Evolutionary conservation across 2,888 invertebrate genomes (phyloP).

Genomic region (Drosophila neotestacea): DNA sequence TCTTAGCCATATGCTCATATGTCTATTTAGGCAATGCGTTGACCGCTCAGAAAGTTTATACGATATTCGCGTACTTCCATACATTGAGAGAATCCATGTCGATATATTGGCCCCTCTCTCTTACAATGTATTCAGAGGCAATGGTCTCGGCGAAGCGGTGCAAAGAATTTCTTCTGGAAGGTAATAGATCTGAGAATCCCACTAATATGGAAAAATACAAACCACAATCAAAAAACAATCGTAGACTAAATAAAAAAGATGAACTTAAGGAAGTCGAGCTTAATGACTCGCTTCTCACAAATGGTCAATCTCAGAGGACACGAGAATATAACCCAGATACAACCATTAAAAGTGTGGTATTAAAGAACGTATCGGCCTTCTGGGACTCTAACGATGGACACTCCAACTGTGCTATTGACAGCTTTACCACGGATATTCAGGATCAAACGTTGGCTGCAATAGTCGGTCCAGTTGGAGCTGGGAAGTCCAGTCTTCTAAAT

Average conservation of each 20-base stretch:
- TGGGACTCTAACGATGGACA: slow-evolving; percentile 85
- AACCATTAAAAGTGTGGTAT: slow-evolving; percentile 77
- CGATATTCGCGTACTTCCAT: slow-evolving; percentile 92
- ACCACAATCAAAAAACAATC: slow-evolving; percentile 75
- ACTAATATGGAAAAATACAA: slow-evolving; percentile 80
- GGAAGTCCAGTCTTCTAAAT: slow-evolving; percentile 90
- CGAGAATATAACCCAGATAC: slow-evolving; percentile 69
- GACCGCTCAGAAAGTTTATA: slow-evolving; percentile 91
- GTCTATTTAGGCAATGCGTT: slow-evolving; percentile 88
- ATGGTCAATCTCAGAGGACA: slow-evolving; percentile 28
- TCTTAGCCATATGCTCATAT: slow-evolving; percentile 90
- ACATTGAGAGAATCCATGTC: slow-evolving; percentile 92
- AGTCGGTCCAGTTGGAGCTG: slow-evolving; percentile 91
- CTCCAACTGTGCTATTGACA: slow-evolving; percentile 70
- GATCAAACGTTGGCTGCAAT: slow-evolving; percentile 85
- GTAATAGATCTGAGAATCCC: slow-evolving; percentile 69
- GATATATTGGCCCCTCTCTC: slow-evolving; percentile 92
- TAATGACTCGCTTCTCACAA: slow-evolving; percentile 53
- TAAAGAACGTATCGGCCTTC: slow-evolving; percentile 86
- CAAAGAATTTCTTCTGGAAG: slow-evolving; percentile 87
- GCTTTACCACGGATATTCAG: slow-evolving; percentile 86
- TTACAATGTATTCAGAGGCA: slow-evolving; percentile 91
- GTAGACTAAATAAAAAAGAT: slow-evolving; percentile 42
- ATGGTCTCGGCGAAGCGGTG: slow-evolving; percentile 90
- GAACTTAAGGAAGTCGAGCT: slow-evolving; percentile 52